phyloP scores from a whole-genome alignment of 1,140 invertebrate species.

The Goniozus legneri region DNA sequence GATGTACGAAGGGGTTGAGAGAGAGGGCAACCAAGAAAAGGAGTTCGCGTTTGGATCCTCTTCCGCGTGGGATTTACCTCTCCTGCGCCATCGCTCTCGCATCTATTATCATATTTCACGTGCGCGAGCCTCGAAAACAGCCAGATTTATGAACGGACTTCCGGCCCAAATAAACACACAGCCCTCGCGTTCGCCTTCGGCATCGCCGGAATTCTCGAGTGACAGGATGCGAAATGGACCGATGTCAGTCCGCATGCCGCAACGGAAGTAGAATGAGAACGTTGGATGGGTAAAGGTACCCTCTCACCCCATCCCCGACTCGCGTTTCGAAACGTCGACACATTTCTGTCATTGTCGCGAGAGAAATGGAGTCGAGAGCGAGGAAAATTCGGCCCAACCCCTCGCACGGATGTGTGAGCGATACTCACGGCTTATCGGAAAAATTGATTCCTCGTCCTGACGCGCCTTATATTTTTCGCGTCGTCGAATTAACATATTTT shows the following conservation, averaged over 20 bases:
- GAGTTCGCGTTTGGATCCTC: constrained; percentile 15
- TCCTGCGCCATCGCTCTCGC: constrained; percentile 28
- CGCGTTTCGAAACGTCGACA: too few species aligned
- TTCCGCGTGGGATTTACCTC: constrained; percentile 30
- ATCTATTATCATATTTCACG: constrained; percentile 45
- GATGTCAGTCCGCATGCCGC: constrained; percentile 5
- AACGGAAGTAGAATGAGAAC: not conserved
- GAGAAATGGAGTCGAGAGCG: too few species aligned
- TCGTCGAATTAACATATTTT: too few species aligned
- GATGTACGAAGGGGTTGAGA: too few species aligned
- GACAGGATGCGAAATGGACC: constrained; percentile 38
- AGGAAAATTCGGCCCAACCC: too few species aligned
- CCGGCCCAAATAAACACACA: constrained; percentile 41
- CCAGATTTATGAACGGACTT: constrained; percentile 45
- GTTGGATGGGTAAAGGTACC: too few species aligned
- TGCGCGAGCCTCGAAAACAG: constrained; percentile 39
- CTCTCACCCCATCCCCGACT: too few species aligned
- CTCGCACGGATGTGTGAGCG: too few species aligned
- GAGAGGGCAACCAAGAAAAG: constrained; percentile 7
- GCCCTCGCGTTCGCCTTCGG: constrained; percentile 19
- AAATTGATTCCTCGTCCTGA: too few species aligned
- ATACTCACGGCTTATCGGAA: too few species aligned
- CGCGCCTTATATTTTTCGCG: too few species aligned
- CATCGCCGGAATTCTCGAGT: constrained; percentile 25
- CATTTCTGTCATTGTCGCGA: too few species aligned